phyloP scores from a whole-genome alignment of 2,888 invertebrate species.

The Venusia cambrica region DNA sequence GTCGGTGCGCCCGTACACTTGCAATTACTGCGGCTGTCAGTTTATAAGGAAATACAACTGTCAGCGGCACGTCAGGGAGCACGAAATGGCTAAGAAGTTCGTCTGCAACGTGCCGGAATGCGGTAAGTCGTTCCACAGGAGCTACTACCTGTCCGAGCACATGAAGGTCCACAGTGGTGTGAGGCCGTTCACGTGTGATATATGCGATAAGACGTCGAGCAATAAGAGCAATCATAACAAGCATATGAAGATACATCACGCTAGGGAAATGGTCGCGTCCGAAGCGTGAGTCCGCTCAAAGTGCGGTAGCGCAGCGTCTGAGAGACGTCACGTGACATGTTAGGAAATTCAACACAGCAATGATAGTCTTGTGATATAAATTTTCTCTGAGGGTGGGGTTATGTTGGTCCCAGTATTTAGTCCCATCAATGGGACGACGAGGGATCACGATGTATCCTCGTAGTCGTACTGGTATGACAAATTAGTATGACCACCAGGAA shows the following conservation, averaged over 20 bases:
- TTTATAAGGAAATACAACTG: conserved; percentile 95
- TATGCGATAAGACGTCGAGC: conserved; percentile 93
- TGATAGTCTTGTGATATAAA: no score
- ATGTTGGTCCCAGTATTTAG: no score
- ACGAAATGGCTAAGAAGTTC: conserved; percentile 89
- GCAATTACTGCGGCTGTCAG: conserved; percentile 94
- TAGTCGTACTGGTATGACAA: no score
- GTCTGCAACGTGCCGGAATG: conserved; percentile 87
- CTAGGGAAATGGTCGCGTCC: conserved; percentile 91
- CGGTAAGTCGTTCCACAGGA: conserved; percentile 91
- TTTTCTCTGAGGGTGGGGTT: no score
- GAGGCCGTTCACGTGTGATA: conserved; percentile 90
- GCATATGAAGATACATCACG: conserved; percentile 94
- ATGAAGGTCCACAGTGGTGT: conserved; percentile 92
- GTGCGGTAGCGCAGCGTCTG: no score
- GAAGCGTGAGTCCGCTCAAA: conserved; percentile 78
- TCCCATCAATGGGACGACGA: no score
- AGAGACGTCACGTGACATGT: no score
- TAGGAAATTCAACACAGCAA: no score
- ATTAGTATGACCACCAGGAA: no score
- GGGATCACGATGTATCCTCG: no score
- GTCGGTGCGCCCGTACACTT: conserved; percentile 91
- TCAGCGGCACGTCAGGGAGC: conserved; percentile 90
- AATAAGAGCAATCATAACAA: conserved; percentile 96
- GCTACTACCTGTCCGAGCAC: conserved; percentile 93